Base-by-base conservation (phyloP, 2,888 invertebrate genomes). In the Tethea ocularis region DNA sequence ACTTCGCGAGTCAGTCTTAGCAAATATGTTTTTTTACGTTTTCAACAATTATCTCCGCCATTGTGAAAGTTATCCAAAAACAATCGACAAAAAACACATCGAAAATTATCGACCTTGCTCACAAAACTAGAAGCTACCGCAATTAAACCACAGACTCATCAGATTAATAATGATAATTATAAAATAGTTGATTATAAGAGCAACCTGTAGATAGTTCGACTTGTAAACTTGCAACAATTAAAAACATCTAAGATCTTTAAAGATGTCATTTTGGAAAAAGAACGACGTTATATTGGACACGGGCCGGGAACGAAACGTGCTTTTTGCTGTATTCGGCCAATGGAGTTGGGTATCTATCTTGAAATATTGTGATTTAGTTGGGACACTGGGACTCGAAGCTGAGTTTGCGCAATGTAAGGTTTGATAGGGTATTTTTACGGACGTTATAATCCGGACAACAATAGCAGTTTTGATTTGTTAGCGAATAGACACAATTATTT, bases 311-410 rank as follows among this genome's bases (percentile, higher is more conserved):
- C 33, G 15, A 2, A 22, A 33, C 54, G 54, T 54, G 54, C 54
- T 33, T 22, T 7, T 1, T 7, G 13, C 22, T n/a, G n/a, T 54
- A 54, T 54, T 54, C 36, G 26, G 36, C 54, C 54, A 54, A 29
- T 54, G 2, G 5, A 11, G 4, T 7, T 6, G 20, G 24, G n/a
- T n/a, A n/a, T n/a, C 17, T 36, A 17, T 3, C 20, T 33, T 20
- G 53, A 2, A 26, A 54, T 54, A 54, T 54, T 54, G 54, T 54
- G 54, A 54, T 33, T 36, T 33, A 46, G 46, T 20, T 20, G 33
- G 33, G 13, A 13, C 33, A 3, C 5, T 41, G n/a, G 1, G n/a
- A 10, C 0, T 3, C n/a, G 13, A 2, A 0, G 46, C 20, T 41
- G 46, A 46, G 15, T 20, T 17, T 20, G 46, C 20, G 4, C 2